Percentiles rank a stretch among this genome's conserved stretches.
Conservation (phyloP, 2,797 vertebrate species). For the Enteromius radiatus region DNA sequence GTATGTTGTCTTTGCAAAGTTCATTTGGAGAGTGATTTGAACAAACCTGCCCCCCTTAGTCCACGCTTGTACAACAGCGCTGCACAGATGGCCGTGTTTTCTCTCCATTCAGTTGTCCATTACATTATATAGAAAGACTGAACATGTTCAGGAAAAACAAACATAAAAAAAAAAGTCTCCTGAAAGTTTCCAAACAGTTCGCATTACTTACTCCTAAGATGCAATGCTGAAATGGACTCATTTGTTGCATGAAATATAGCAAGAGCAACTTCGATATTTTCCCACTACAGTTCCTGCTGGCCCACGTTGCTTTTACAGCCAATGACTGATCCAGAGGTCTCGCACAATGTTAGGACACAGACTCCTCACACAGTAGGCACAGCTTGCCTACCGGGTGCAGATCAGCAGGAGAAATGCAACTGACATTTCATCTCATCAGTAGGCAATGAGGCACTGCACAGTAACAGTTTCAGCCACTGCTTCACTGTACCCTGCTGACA, state of each 20-base stretch:
- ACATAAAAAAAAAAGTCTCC: not conserved
- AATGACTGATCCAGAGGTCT: constrained; percentile 47
- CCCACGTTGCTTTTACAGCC: constrained; percentile 38
- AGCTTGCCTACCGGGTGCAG: constrained; percentile 51
- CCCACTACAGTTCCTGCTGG: constrained; percentile 36
- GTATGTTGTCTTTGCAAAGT: constrained; percentile 24
- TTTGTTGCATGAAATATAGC: constrained; percentile 24
- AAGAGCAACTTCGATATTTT: constrained; percentile 31
- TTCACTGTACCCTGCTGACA: constrained; percentile 46
- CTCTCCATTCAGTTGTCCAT: not conserved
- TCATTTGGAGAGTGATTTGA: constrained; percentile 5
- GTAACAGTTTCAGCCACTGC: constrained; percentile 46
- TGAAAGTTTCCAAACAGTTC: not conserved
- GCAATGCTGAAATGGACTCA: not conserved
- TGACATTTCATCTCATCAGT: constrained; percentile 55
- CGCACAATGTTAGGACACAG: constrained; percentile 48
- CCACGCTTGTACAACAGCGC: not conserved
- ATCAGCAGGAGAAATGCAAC: constrained; percentile 51
- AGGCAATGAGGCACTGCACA: constrained; percentile 43
- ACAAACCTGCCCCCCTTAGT: constrained; percentile 31
- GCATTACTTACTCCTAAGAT: not conserved
- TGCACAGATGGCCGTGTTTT: constrained; percentile 32
- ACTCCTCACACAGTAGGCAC: constrained; percentile 43
- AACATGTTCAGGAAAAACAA: not conserved
- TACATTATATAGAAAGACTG: constrained; percentile 1